Conservation (phyloP, 2,888 invertebrate species). For the Hyposoter didymator region DNA sequence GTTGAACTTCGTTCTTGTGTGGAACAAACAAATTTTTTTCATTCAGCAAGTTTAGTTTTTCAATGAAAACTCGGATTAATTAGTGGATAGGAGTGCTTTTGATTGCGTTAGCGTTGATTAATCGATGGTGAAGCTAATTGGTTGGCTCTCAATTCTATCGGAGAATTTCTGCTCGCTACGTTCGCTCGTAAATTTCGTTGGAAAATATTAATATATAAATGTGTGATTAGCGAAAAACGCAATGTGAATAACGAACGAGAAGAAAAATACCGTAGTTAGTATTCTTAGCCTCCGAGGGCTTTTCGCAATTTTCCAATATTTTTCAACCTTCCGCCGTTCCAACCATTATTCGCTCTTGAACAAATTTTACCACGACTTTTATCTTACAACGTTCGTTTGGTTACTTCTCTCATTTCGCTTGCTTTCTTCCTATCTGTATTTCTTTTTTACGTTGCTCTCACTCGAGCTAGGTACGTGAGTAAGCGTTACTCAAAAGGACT, state of each 20-base stretch:
- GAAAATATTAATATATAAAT: neutral
- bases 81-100: neutral
- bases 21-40: too few relatives aligned
- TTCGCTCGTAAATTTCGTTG: neutral
- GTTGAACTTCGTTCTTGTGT: too few relatives aligned
- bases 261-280: neutral
- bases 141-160: neutral
- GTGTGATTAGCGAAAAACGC: neutral
- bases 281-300: neutral
- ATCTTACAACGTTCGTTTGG: neutral
- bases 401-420: constrained; percentile 25
- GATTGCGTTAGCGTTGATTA: neutral
- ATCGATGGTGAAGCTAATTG: neutral
- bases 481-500: constrained; percentile 62
- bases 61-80: neutral
- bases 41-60: too few relatives aligned
- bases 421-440: constrained; percentile 3
- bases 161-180: neutral
- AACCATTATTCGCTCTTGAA: neutral
- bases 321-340: neutral
- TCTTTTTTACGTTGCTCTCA: neutral
- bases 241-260: neutral
- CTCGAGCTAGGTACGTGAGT: constrained; percentile 20
- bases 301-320: constrained; percentile 2
- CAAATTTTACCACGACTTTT: constrained; percentile 13